A percentile compares a stretch with the other conserved stretches of the same genome.
phyloP scores from a whole-genome alignment of 2,888 invertebrate species.

The Dolichomitus sp. region DNA sequence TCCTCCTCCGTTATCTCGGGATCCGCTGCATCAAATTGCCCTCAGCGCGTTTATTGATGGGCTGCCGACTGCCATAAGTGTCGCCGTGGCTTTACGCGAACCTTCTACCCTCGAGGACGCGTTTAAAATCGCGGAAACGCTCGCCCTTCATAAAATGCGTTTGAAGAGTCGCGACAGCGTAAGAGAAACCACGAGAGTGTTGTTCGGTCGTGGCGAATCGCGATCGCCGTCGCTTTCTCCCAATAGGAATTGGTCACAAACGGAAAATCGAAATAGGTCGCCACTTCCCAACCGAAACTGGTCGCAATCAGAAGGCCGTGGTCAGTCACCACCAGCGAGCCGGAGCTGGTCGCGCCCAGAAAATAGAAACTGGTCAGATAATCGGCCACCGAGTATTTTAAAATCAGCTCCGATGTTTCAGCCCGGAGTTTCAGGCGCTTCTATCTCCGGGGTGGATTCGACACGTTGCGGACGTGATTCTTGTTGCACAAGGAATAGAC shows the following conservation, averaged over 20 bases:
- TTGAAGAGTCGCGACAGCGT: too few species aligned
- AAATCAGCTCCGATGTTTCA: not conserved
- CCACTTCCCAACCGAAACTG: not conserved
- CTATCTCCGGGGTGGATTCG: not conserved
- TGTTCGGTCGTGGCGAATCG: not conserved
- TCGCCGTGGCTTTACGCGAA: not conserved
- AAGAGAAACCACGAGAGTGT: not conserved
- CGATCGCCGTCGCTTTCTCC: not conserved
- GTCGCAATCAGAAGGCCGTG: too few species aligned
- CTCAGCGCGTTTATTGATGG: constrained; percentile 18
- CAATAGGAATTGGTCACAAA: not conserved
- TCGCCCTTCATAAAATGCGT: too few species aligned
- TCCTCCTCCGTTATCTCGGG: not conserved
- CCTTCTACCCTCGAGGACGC: not conserved
- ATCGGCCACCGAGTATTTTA: not conserved
- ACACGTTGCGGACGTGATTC: not conserved
- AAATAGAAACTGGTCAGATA: not conserved
- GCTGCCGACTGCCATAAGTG: not conserved
- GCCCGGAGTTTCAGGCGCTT: not conserved
- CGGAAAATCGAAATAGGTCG: not conserved
- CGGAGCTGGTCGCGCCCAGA: not conserved
- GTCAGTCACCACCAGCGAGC: too few species aligned
- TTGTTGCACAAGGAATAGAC: not conserved
- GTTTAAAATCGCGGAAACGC: constrained; percentile 12
- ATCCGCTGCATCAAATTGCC: not conserved